Evolutionary conservation across 2,797 vertebrate genomes (phyloP), one percentile per base, ranked within the genome.

Genomic region (Manis javanica): DNA sequence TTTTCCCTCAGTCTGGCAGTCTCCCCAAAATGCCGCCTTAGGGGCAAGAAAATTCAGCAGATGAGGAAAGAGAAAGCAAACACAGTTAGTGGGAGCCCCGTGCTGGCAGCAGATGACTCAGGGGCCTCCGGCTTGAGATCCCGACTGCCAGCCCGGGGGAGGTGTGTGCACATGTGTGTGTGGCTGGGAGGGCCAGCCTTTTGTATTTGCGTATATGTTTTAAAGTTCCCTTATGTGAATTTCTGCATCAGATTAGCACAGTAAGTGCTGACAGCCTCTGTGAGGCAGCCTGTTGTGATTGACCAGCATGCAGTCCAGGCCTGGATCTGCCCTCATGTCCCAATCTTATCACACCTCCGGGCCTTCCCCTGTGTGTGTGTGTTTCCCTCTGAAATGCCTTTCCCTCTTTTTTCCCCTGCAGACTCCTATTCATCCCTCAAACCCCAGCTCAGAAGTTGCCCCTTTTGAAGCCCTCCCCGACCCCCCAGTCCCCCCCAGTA

Each of bases 401-500:
- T 57, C 24, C 55, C 24, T 51, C 64, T 68, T 69, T 61, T 26
- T 21, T 34, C 1, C 64, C 39, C 77, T 31, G 34, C n/a, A 55
- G 64, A 16, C 83, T 96, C 87, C 86, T 91, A 16, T 24, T 57
- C 46, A 78, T 51, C 24, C 92, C 64, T 84, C 90, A 95, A 87
- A 94, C 74, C 87, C 87, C 71, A 12, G 24, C 42, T 21, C 81
- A 69, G 6, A 59, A 66, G 55, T 29, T n/a, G 34, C 12, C 79
- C 46, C 37, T 0, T 1, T 31, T 0, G 49, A 26, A 57, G 55
- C 63, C 23, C 14, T 53, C 0, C 18, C 21, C 37, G 1, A 1
- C 3, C 7, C 26, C 1, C 46, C 6, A n/a, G 5, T 5, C n/a
- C 55, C 81, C 81, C n/a, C 5, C 46, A 1, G 0, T 10, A 18